Evolutionary conservation across 2,113 vertebrate species (phyloP).

Genomic region (Dipodomys merriami): DNA sequence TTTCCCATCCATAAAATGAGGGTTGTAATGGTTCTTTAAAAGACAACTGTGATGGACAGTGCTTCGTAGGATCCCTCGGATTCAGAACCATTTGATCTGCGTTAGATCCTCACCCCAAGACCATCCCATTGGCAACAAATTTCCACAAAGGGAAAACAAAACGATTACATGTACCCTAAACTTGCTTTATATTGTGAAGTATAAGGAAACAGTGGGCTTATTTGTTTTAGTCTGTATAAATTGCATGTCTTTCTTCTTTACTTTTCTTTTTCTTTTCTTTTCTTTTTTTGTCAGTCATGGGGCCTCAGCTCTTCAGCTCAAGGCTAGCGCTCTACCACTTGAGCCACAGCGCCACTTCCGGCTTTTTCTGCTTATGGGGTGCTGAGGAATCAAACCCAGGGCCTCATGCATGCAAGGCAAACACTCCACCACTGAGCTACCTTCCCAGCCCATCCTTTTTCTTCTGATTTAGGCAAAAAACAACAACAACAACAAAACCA

Average conservation of each 20-base stretch:
- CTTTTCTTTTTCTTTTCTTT: too few species aligned
- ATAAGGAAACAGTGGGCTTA: neutral
- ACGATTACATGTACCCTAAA: neutral
- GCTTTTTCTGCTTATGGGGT: too few species aligned
- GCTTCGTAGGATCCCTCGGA: neutral
- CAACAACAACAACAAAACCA: neutral
- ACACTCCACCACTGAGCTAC: too few species aligned
- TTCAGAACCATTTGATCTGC: neutral
- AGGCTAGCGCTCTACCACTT: too few species aligned
- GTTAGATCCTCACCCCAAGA: neutral
- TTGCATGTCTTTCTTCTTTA: neutral
- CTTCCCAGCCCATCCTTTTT: neutral
- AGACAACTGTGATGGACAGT: neutral
- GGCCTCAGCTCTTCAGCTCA: too few species aligned
- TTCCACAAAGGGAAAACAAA: neutral
- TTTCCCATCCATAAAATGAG: conserved; percentile 20
- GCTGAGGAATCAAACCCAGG: too few species aligned
- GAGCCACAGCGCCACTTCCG: too few species aligned
- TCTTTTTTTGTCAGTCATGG: too few species aligned
- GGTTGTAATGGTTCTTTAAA: neutral
- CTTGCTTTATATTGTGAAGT: neutral
- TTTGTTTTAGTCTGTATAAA: neutral
- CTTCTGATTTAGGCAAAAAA: neutral
- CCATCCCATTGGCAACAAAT: neutral
- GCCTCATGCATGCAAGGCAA: too few species aligned